A percentile compares a stretch with the other conserved stretches of the same genome.
phyloP scores from a whole-genome alignment of 2,113 vertebrate species.

The Tichodroma muraria region DNA sequence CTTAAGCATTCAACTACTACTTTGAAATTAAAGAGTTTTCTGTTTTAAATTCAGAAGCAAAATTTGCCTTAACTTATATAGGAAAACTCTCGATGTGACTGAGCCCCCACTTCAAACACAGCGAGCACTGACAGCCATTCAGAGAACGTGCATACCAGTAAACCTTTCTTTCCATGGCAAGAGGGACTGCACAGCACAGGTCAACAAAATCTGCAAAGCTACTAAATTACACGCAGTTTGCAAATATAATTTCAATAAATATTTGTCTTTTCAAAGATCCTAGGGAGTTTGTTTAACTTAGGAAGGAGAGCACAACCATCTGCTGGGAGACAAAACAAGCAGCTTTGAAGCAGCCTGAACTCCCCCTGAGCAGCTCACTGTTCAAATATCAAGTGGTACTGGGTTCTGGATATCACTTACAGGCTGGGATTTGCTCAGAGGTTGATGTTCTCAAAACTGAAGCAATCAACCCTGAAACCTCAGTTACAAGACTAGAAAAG shows the following conservation, averaged over 20 bases:
- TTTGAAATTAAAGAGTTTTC: background rate
- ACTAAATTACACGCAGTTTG: conserved; percentile 32
- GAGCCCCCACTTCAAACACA: background rate
- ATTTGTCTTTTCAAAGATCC: conserved; percentile 59
- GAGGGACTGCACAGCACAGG: background rate
- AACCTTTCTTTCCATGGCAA: background rate
- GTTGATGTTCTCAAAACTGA: background rate
- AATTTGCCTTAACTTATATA: background rate
- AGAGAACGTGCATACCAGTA: background rate
- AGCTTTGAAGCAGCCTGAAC: conserved; percentile 43
- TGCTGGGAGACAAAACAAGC: conserved; percentile 55
- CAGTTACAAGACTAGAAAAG: background rate
- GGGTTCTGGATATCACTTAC: background rate
- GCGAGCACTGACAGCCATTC: background rate
- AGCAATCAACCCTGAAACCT: background rate
- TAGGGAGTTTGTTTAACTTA: conserved; percentile 49
- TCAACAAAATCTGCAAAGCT: conserved; percentile 40
- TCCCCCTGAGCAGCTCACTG: background rate
- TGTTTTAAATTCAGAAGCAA: background rate
- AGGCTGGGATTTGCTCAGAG: background rate
- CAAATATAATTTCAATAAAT: conserved; percentile 63
- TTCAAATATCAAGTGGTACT: conserved; percentile 8
- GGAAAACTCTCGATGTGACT: background rate
- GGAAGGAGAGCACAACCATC: conserved; percentile 44
- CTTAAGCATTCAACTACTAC: background rate